Base-by-base conservation (phyloP, 2,797 vertebrate genomes). In the Pipistrellus pygmaeus region DNA sequence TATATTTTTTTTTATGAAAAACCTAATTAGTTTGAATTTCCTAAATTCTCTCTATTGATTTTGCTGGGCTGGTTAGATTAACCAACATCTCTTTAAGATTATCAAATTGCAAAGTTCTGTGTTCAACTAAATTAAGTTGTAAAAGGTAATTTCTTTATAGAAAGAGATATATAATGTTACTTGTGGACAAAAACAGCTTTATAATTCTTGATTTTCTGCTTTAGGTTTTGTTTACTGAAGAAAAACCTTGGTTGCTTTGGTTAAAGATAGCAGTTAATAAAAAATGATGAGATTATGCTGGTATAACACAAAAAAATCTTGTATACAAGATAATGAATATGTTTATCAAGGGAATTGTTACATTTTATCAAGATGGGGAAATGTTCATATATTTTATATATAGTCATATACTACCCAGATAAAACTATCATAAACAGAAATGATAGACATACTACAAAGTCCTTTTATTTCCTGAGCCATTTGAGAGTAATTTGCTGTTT, bases 51-150 rank as follows among this genome's bases (percentile, higher is more conserved):
- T 18, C 57, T 81, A 46, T 32, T 88, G 23, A 6, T 64, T 85
- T 71, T 76, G 2, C 27, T 96, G 17, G 25, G 2, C 27, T 96
- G 17, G 25, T 86, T 82, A 81, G 25, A 38, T 73, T 46, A 86
- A 71, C 6, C 85, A 38, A 81, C 3, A 88, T 69, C 9, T 62
- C 44, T 91, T 94, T 83, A 78, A 51, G 27, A 84, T 62, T 25
- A 44, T 25, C 57, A 62, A 48, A 66, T 81, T 72, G 78, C 25
- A 88, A 85, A 91, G 71, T 38, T 9, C 53, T 68, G 11, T 78
- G 60, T 88, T 88, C 69, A n/a, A 91, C 3, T 83, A 66, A 94
- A 90, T 93, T 73, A 55, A 57, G 80, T 60, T 90, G n/a, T 73
- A 69, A 88, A 71, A 88, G 57, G 13, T 62, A 62, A 71, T 84